Base-by-base conservation (phyloP, 2,113 vertebrate genomes). In the Ceyx margarethae region DNA sequence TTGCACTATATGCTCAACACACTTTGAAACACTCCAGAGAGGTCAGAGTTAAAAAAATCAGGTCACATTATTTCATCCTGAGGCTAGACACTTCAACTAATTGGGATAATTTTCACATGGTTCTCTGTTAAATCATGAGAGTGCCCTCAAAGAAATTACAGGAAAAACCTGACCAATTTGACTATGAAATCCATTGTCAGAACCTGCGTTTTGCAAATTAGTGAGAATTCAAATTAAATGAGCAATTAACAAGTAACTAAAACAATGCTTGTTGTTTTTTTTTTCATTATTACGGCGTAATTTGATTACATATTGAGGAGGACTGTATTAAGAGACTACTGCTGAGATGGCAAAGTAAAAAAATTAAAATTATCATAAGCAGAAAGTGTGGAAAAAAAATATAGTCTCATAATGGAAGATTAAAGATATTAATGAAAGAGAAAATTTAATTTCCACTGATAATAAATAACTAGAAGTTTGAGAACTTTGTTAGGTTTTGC, bases 121-220 rank as follows among this genome's bases (percentile, higher is more conserved):
- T 72, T 92, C 92, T 74, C 68, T 93, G 87, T 46, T 65, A 81
- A 93, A 90, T 65, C 61, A 75, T 68, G 57, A 90, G 94, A 91
- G 61, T 68, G 40, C 72, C 68, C 86, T 94, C 73, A 81, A 85
- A 88, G n/a, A 94, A 96, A 91, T 90, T 91, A 94, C 73, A 91
- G 90, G 90, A 81, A 94, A 94, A 94, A 78, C 85, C 69, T 84
- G 50, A 93, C 80, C 71, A 81, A 87, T 96, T 93, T 94, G 54
- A 78, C 50, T 71, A 57, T 11, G 15, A 89, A 94, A 91, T 67
- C 35, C 46, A 79, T 23, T 87, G 78, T 92, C 54, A 92, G 77
- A 93, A 46, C 75, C 17, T 69, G 42, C 58, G 54, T 79, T 94
- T 90, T 84, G 62, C 26, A 84, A 79, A 91, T 85, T 73, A 94